These are phyloP conservation scores for Drosophila lacertosa DNA, from an alignment of 1,140 invertebrate genomes.

Conservation along the genomic window DNA sequence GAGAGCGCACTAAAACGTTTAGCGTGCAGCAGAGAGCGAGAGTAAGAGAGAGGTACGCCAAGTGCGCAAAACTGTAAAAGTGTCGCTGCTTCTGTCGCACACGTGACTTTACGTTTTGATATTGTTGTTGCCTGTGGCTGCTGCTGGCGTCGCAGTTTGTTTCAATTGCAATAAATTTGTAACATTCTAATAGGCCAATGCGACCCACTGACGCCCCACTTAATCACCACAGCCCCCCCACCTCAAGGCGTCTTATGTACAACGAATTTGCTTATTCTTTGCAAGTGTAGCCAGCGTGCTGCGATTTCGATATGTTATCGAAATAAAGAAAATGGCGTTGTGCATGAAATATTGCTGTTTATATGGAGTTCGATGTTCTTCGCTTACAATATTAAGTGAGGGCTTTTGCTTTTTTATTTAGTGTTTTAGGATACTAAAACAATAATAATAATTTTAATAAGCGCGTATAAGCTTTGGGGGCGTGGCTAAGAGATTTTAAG, in stretches of 20 bases:
- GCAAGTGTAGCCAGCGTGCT: not conserved
- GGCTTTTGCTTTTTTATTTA: not conserved
- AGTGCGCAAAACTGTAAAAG: conserved; percentile 53
- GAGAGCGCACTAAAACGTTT: conserved; percentile 15
- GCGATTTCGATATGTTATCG: not conserved
- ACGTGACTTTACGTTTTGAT: conserved; percentile 29
- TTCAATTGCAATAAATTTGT: conserved; percentile 80
- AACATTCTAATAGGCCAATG: conserved; percentile 79
- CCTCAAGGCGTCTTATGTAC: conserved; percentile 22
- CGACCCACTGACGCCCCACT: conserved; percentile 40
- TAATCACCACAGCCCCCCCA: not conserved
- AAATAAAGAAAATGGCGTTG: not conserved
- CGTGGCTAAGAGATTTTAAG: no score
- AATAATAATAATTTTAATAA: no score
- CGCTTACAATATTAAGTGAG: not conserved
- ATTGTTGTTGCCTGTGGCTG: conserved; percentile 25
- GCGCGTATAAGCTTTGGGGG: no score
- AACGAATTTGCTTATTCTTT: not conserved
- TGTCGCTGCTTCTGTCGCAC: conserved; percentile 65
- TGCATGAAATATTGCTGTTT: not conserved
- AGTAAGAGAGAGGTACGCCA: conserved; percentile 4
- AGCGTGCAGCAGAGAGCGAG: conserved; percentile 12
- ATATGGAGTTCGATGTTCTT: no score
- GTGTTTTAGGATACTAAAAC: not conserved
- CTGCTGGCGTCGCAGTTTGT: conserved; percentile 56